Base-by-base conservation (phyloP, 2,888 invertebrate genomes). In the Euplexia lucipara region DNA sequence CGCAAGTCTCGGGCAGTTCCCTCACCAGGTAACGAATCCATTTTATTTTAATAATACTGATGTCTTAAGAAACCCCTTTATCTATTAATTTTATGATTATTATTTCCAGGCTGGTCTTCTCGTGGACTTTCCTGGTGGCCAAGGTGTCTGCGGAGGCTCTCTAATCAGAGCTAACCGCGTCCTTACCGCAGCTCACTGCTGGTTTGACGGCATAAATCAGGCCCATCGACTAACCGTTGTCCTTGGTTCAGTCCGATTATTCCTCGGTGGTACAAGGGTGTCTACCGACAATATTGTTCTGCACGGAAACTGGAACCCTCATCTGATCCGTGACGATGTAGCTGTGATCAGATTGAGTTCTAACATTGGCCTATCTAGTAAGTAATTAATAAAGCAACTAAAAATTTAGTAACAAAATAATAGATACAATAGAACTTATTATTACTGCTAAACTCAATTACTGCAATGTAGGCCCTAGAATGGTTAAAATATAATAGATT, bases 141-240 rank as follows among this genome's bases (percentile, higher is more conserved):
- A 78, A 9, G 88, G 84, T 30, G 76, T 91, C 2, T 92, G 92
- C 48, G 91, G 92, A 4, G 91, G 83, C 18, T 85, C 90, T 3
- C 70, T 92, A 0, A 1, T 92, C 39, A 83, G 66, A 18, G 10
- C 53, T 1, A 78, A 78, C 45, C 81, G 87, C 9, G 77, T 90
- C 1, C 4, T 90, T 18, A 91, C 91, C 1, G 91, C 91, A 32
- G 91, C 91, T 30, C 91, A 91, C 70, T 92, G 91, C 75, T 92
- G 92, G 92, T 85, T 56, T 18, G 92, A 92, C 49, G 92, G 92
- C 6, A 3, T 20, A 2, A 78, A 86, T 71, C 89, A 87, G 59
- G 91, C 76, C 2, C 86, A 83, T 83, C 76, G 80, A 34, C 41
- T 89, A 5, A 86, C 83, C 3, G 88, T 91, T 1, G 86, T 91